These are phyloP conservation scores for Drosophila mayaguana DNA, from an alignment of 2,888 invertebrate genomes.

Conservation along the genomic window DNA sequence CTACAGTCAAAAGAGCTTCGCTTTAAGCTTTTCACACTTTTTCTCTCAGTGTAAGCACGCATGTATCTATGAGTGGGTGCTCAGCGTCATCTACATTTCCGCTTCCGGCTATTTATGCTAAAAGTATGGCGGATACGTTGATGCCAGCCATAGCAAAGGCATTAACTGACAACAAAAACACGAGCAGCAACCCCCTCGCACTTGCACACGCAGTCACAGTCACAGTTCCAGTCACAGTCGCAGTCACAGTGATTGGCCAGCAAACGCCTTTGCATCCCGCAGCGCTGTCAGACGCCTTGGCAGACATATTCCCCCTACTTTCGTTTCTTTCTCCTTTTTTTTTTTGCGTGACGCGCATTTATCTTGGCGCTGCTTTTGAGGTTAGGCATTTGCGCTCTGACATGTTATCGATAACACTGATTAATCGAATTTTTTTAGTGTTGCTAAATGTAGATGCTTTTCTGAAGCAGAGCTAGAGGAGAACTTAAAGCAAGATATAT, in stretches of 20 bases:
- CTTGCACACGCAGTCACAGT: background rate
- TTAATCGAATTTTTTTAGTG: conserved; percentile 38
- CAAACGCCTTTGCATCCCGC: conserved; percentile 47
- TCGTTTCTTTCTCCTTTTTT: conserved; percentile 1
- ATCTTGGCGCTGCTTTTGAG: conserved; percentile 25
- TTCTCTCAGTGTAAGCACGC: conserved; percentile 4
- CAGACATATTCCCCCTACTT: conserved; percentile 33
- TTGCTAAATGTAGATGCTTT: conserved; percentile 1
- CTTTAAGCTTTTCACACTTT: background rate
- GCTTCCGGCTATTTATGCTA: conserved; percentile 78
- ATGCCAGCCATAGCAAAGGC: conserved; percentile 29
- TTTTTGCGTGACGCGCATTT: conserved; percentile 27
- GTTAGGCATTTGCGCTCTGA: conserved; percentile 36
- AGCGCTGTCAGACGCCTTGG: conserved; percentile 69
- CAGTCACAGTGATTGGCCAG: conserved; percentile 3
- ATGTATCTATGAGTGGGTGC: conserved; percentile 30
- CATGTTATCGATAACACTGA: conserved; percentile 54
- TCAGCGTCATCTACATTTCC: conserved; percentile 75
- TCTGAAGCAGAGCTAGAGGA: background rate
- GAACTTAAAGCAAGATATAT: background rate
- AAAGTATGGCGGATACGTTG: conserved; percentile 71
- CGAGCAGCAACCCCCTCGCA: background rate
- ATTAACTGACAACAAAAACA: conserved; percentile 41
- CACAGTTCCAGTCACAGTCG: background rate
- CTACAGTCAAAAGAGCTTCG: accelerated